These are phyloP conservation scores for Clarias macrocephalus DNA, from an alignment of 2,113 vertebrate genomes.

Conservation along the genomic window DNA sequence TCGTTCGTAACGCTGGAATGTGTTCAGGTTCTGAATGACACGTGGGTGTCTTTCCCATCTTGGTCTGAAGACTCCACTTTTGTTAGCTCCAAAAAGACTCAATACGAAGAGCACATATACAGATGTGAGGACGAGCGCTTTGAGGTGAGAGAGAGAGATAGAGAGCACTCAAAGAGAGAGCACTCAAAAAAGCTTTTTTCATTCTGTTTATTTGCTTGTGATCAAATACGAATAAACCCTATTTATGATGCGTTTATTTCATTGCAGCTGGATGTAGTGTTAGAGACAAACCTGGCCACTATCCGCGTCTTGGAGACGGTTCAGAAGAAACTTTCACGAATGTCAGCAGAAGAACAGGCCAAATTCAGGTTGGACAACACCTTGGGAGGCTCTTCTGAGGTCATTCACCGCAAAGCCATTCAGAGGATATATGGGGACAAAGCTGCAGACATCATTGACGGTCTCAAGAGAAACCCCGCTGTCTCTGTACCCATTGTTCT, in stretches of 20 bases:
- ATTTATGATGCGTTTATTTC: background rate
- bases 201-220: background rate
- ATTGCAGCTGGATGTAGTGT: conserved; percentile 90
- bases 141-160: conserved; percentile 75
- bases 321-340: conserved; percentile 91
- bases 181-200: background rate
- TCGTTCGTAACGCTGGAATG: background rate
- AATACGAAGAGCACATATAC: conserved; percentile 98
- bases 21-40: conserved; percentile 92
- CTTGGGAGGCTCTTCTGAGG: conserved; percentile 92
- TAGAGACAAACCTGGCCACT: conserved; percentile 96
- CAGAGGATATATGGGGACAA: conserved; percentile 99
- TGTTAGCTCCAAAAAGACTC: conserved; percentile 98
- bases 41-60: conserved; percentile 97
- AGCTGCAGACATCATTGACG: conserved; percentile 92
- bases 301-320: conserved; percentile 91
- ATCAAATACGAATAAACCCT: background rate
- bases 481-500: conserved; percentile 94
- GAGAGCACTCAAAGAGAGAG: background rate
- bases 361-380: conserved; percentile 96
- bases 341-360: conserved; percentile 95
- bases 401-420: conserved; percentile 96
- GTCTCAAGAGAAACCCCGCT: conserved; percentile 90
- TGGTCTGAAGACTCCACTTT: conserved; percentile 99
- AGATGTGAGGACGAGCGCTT: conserved; percentile 98